Evolutionary conservation across 92 coral and sea anemone genomes (phyloP).

Genomic region (Epizoanthus rinbou): DNA sequence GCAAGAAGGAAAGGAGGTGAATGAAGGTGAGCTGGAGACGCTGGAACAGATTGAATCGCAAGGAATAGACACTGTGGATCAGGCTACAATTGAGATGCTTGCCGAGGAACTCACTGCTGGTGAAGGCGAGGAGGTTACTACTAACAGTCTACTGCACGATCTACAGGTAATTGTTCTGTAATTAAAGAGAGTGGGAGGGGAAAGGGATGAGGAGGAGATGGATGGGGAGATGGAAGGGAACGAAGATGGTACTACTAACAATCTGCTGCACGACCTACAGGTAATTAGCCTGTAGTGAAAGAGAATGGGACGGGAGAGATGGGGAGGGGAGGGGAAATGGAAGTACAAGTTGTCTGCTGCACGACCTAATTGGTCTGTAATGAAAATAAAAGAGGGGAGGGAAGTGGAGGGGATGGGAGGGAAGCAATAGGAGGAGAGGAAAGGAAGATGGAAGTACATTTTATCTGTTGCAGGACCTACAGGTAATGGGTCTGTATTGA

Average conservation of each 20-base stretch:
- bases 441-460: constrained; percentile 62
- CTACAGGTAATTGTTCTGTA: constrained; percentile 64
- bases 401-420: too few species aligned
- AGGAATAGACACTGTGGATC: constrained; percentile 78
- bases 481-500: constrained; percentile 50
- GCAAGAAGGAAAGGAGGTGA: constrained; percentile 82
- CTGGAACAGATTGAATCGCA: constrained; percentile 87
- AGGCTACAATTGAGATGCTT: constrained; percentile 65
- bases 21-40: constrained; percentile 75
- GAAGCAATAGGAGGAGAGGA: too few species aligned
- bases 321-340: constrained; percentile 51
- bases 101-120: constrained; percentile 62
- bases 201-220: too few species aligned
- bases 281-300: constrained; percentile 31
- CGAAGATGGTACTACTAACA: constrained; percentile 76
- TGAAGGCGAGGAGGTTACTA: constrained; percentile 73
- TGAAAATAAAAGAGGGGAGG: not conserved
- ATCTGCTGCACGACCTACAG: constrained; percentile 66
- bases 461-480: constrained; percentile 58
- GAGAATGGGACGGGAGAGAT: too few species aligned
- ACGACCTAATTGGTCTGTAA: constrained; percentile 33
- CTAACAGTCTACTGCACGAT: constrained; percentile 74
- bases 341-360: constrained; percentile 68
- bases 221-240: too few species aligned
- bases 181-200: not conserved